These are phyloP conservation scores for Brevipalpus yothersi DNA, from an alignment of 1,140 invertebrate species.

Conservation along the genomic window DNA sequence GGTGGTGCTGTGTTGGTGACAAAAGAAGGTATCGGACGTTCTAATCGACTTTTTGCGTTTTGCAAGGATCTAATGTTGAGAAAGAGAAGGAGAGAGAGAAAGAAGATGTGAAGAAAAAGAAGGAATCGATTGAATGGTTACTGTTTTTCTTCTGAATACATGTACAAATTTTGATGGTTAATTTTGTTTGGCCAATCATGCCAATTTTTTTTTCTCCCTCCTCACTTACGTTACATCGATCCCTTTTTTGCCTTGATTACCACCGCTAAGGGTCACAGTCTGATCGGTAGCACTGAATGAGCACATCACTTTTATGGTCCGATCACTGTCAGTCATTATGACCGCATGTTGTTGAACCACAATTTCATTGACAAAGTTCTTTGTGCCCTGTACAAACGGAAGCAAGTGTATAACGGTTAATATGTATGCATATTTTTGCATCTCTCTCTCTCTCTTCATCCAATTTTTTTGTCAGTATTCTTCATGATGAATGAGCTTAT, in stretches of 20 bases:
- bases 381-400: slow-evolving; percentile 16
- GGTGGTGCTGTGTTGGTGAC: slow-evolving; percentile 28
- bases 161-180: background rate
- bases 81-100: background rate
- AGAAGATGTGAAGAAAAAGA: background rate
- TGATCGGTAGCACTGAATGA: slow-evolving; percentile 25
- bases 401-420: no score
- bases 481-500: no score
- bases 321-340: slow-evolving; percentile 27
- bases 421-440: no score
- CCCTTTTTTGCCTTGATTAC: slow-evolving; percentile 16
- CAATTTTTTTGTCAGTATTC: no score
- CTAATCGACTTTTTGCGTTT: slow-evolving; percentile 10
- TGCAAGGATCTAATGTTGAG: background rate
- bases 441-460: no score
- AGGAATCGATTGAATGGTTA: background rate
- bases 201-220: background rate
- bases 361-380: slow-evolving; percentile 25
- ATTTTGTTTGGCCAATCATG: background rate
- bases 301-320: slow-evolving; percentile 26
- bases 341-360: slow-evolving; percentile 28
- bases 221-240: slow-evolving; percentile 24
- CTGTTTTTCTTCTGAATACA: background rate
- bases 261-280: slow-evolving; percentile 19
- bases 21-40: slow-evolving; percentile 13